Evolutionary conservation across 2,797 vertebrate species (phyloP), one percentile per base, ranked within the genome.

Genomic region (Luscinia megarhynchos): DNA sequence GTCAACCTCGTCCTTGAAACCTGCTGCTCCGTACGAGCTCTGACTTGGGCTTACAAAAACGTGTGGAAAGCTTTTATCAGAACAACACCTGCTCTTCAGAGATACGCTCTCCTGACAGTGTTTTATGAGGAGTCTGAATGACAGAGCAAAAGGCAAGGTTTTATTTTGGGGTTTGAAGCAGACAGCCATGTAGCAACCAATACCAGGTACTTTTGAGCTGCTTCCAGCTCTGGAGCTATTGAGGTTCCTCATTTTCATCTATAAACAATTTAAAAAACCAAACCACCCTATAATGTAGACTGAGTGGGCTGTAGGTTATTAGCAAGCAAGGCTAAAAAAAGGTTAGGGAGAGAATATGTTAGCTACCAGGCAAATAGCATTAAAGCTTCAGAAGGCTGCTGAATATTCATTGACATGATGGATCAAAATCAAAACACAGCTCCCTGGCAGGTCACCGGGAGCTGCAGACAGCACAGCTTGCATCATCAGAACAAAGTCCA

Each of bases 341-440:
- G 83, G 73, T 78, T 84, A 84, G 48, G 45, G 66, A 87, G 34
- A 58, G 80, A 92, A 74, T 55, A 81, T 26, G 57, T 40, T 88
- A 94, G 70, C 85, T 91, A 96, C 82, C 69, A 93, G 91, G 82
- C 84, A 96, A 92, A 93, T 1, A 90, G 84, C 79, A 64, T 69
- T 48, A 91, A 92, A 55, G 40, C 87, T 93, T 92, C 82, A 69
- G 84, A 90, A 93, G 21, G 15, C n/a, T 87, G 87, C 94, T 93
- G 80, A 96, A 96, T 95, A 93, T 90, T 94, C 87, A 94, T 93
- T 90, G 75, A 86, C 2, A 1, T 54, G 92, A 94, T 51, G 87
- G 89, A 95, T 94, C 81, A 87, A 90, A 94, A 92, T 82, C 85
- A 94, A 94, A 91, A 92, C 38, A 64, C 9, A 4, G 53, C 85